Conservation (phyloP, 2,888 invertebrate species). For the Polietes domitor region DNA sequence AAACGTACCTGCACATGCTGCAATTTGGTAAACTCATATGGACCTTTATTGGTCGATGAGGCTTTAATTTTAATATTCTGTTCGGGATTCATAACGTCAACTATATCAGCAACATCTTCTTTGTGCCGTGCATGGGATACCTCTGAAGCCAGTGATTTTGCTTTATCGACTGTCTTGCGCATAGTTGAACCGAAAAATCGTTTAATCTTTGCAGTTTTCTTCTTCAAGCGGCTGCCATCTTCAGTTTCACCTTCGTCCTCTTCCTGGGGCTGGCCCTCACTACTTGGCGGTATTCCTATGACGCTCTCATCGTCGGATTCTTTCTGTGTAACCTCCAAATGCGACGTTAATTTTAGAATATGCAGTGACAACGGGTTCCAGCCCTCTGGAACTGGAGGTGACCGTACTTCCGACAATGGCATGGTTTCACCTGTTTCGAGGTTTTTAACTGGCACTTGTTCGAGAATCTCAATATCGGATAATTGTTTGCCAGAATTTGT, state of each 20-base stretch:
- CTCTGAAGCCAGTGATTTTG: conserved; percentile 93
- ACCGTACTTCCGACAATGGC: conserved; percentile 92
- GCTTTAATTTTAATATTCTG: conserved; percentile 95
- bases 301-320: conserved; percentile 90
- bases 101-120: conserved; percentile 92
- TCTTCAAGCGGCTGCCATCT: conserved; percentile 80
- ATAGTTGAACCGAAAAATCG: conserved; percentile 93
- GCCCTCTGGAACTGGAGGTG: conserved; percentile 86
- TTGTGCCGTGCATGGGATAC: conserved; percentile 93
- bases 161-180: conserved; percentile 94
- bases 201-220: conserved; percentile 85
- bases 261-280: conserved; percentile 78
- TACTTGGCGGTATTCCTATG: conserved; percentile 82
- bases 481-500: conserved; percentile 93
- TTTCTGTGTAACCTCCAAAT: conserved; percentile 89
- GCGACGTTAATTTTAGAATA: conserved; percentile 94
- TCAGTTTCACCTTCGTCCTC: conserved; percentile 81
- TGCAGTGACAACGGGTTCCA: conserved; percentile 97
- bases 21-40: conserved; percentile 96
- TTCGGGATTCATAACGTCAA: conserved; percentile 90
- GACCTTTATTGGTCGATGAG: conserved; percentile 97
- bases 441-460: conserved; percentile 93
- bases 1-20: conserved; percentile 90
- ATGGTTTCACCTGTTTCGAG: conserved; percentile 93
- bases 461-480: conserved; percentile 95